phyloP scores from a whole-genome alignment of 1,140 invertebrate species.

The Zaprionus camerounensis region DNA sequence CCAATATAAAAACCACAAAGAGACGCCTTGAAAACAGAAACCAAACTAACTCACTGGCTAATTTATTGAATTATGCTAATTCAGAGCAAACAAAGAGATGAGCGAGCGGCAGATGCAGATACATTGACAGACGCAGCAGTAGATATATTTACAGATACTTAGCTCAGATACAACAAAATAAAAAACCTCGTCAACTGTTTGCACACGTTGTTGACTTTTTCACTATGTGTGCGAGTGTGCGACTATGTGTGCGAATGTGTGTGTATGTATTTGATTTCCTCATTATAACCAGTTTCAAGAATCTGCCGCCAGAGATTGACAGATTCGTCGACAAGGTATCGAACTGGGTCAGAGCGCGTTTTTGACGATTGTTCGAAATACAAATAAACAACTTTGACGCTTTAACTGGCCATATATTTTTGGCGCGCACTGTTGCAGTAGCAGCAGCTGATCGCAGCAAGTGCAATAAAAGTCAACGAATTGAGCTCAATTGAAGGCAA shows the following conservation, averaged over 20 bases:
- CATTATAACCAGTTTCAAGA: constrained; percentile 68
- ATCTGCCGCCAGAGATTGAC: constrained; percentile 42
- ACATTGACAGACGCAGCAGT: neutral
- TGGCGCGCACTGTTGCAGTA: constrained; percentile 22
- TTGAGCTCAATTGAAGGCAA: constrained; percentile 78
- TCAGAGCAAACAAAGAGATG: constrained; percentile 48
- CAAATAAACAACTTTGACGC: constrained; percentile 2
- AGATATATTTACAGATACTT: neutral
- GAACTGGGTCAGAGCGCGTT: constrained; percentile 62
- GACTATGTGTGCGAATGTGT: constrained; percentile 20
- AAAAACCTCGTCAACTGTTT: constrained; percentile 3
- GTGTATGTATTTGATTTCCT: constrained; percentile 65
- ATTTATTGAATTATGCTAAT: constrained; percentile 73
- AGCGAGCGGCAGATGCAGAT: neutral
- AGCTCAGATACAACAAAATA: neutral
- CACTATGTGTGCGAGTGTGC: constrained; percentile 17
- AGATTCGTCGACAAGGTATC: constrained; percentile 11
- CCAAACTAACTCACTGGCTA: constrained; percentile 65
- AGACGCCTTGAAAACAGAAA: constrained; percentile 30
- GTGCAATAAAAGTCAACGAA: constrained; percentile 72
- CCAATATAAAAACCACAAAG: constrained; percentile 17
- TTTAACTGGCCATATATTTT: constrained; percentile 23
- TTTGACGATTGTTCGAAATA: neutral
- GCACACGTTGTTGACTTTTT: constrained; percentile 19
- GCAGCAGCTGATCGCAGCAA: constrained; percentile 69